A percentile compares a stretch with the other conserved stretches of the same genome.
Conservation (phyloP, 2,113 vertebrate species). For the Lynx canadensis region DNA sequence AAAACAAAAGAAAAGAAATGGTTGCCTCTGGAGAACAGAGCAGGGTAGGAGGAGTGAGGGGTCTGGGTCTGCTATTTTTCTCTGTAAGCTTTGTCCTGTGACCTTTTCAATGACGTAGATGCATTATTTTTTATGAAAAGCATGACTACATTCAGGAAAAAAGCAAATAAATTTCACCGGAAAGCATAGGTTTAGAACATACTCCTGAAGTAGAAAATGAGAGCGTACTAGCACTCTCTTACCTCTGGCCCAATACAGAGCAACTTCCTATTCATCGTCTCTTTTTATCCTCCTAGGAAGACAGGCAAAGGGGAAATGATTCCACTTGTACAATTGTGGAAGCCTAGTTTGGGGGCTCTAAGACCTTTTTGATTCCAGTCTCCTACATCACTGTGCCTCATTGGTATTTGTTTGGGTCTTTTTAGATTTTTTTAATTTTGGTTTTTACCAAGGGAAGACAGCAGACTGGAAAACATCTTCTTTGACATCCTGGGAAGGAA, state of each 20-base stretch:
- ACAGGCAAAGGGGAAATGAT: neutral
- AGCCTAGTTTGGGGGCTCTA: neutral
- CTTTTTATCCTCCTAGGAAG: neutral
- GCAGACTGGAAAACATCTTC: neutral
- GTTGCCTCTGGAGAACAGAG: neutral
- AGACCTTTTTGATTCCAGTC: neutral
- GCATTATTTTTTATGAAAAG: neutral
- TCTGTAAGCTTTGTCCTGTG: neutral
- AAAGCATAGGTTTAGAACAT: neutral
- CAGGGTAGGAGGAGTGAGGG: neutral
- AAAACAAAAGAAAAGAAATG: neutral
- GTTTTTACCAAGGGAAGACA: constrained; percentile 25
- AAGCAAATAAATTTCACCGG: neutral
- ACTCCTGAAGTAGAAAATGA: neutral
- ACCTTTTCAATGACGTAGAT: neutral
- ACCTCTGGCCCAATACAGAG: neutral
- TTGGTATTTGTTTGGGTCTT: neutral
- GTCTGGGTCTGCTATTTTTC: neutral
- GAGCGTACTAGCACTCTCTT: neutral
- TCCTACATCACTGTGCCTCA: neutral
- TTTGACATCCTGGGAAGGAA: constrained; percentile 4
- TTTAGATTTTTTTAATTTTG: constrained; percentile 12
- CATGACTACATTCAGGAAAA: neutral
- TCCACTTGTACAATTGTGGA: neutral
- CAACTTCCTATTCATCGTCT: neutral